Conservation (phyloP, 2,113 vertebrate genomes). For the Rhinopomastus cyanomelas region DNA sequence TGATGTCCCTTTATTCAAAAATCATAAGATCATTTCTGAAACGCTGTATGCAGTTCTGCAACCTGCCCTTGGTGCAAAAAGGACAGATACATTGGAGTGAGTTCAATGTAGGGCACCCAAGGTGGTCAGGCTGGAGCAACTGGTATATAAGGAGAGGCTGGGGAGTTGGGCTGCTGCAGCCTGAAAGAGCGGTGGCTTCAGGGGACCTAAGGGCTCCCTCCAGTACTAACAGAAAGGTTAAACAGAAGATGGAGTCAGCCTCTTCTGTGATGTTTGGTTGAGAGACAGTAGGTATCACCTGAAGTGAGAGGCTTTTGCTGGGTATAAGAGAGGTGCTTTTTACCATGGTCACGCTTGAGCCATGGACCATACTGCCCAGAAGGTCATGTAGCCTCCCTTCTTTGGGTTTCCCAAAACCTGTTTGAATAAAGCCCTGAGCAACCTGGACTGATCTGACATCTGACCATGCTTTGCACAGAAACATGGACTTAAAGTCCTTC, state of each 20-base stretch:
- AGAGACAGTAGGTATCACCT: not conserved
- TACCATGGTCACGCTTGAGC: not conserved
- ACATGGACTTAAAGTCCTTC: not conserved
- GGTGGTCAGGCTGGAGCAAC: not conserved
- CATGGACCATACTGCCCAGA: not conserved
- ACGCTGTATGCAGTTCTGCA: not conserved
- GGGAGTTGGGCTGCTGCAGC: not conserved
- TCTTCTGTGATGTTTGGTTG: not conserved
- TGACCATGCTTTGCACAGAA: not conserved
- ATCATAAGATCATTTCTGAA: not conserved
- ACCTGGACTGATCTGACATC: not conserved
- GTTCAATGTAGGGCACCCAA: not conserved
- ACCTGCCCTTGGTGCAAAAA: not conserved
- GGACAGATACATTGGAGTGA: not conserved
- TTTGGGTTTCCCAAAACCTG: rapidly evolving
- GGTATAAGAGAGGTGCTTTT: not conserved
- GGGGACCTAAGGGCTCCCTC: not conserved
- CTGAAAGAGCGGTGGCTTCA: not conserved
- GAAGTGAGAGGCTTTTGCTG: not conserved
- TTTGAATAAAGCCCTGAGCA: not conserved
- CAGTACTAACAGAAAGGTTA: not conserved
- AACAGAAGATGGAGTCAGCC: not conserved
- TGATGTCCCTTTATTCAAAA: not conserved
- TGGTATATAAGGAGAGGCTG: not conserved
- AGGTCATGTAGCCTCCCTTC: rapidly evolving